Evolutionary conservation across 2,797 vertebrate genomes (phyloP).

Genomic region (Peromyscus attwateri): DNA sequence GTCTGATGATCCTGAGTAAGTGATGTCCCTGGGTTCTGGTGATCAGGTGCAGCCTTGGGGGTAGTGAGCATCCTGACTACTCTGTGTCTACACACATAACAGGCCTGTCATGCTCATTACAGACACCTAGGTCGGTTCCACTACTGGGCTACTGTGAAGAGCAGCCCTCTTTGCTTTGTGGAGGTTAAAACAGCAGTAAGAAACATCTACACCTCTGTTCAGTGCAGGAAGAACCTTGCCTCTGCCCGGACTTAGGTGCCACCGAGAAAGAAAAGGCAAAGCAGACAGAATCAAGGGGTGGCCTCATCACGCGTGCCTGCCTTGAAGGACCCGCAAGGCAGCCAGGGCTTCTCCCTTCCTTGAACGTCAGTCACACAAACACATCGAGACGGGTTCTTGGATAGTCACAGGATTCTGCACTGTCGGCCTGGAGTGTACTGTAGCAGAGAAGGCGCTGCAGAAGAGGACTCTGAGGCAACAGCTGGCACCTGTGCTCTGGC

Average conservation of each 20-base stretch:
- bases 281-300: not conserved
- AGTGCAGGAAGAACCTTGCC: not conserved
- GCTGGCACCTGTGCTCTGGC: too few species aligned
- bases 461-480: too few species aligned
- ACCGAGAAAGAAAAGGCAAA: not conserved
- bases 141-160: not conserved
- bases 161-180: not conserved
- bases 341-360: not conserved
- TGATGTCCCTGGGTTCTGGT: not conserved
- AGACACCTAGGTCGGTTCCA: not conserved
- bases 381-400: not conserved
- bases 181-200: constrained; percentile 68
- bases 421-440: not conserved
- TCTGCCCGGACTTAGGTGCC: not conserved
- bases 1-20: not conserved
- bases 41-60: too few species aligned
- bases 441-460: not conserved
- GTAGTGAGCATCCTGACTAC: not conserved
- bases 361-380: constrained; percentile 27
- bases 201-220: not conserved
- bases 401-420: not conserved
- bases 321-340: not conserved
- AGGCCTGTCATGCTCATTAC: too few species aligned
- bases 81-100: not conserved
- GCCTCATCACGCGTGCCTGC: not conserved